Evolutionary conservation across 2,888 invertebrate genomes (phyloP).

Genomic region (Drosophila demipolita): DNA sequence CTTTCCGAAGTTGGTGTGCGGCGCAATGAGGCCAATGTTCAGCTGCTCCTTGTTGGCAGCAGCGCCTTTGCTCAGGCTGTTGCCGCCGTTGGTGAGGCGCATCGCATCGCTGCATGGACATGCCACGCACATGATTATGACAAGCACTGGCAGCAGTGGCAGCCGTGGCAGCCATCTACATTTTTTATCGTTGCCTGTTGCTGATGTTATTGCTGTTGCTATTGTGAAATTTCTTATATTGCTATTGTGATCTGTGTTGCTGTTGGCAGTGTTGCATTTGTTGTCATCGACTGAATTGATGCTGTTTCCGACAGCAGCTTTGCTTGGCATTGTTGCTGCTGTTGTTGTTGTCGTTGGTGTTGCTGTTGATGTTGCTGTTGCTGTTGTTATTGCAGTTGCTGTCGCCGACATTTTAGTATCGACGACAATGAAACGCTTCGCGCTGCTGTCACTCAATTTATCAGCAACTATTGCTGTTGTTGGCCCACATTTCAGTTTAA

Average conservation of each 20-base stretch:
- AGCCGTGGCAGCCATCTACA: conserved; percentile 19
- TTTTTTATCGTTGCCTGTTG: conserved; percentile 16
- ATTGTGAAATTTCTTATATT: conserved; percentile 40
- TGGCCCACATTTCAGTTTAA: conserved; percentile 53
- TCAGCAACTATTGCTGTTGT: conserved; percentile 36
- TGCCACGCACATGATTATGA: conserved; percentile 49
- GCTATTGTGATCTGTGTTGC: conserved; percentile 52
- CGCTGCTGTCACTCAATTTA: conserved; percentile 27
- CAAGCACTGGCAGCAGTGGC: conserved; percentile 36
- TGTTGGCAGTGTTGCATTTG: conserved; percentile 47
- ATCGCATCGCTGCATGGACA: conserved; percentile 53
- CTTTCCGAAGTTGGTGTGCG: conserved; percentile 86
- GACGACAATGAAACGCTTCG: conserved; percentile 40
- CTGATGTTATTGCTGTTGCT: conserved; percentile 22
- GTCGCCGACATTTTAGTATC: conserved; percentile 30
- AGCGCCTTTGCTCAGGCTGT: conserved; percentile 73
- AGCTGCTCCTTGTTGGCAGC: conserved; percentile 83
- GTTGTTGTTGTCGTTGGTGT: conserved; percentile 15
- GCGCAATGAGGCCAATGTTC: conserved; percentile 85
- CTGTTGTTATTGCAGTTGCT: conserved; percentile 26
- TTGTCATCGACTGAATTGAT: conserved; percentile 17
- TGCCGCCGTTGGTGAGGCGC: conserved; percentile 79
- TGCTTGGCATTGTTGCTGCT: conserved; percentile 15
- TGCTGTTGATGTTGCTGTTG: conserved; percentile 10
- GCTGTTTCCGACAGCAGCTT: conserved; percentile 5